Base-by-base conservation (phyloP, 2,797 vertebrate genomes). In the Neomorphus geoffroyi region DNA sequence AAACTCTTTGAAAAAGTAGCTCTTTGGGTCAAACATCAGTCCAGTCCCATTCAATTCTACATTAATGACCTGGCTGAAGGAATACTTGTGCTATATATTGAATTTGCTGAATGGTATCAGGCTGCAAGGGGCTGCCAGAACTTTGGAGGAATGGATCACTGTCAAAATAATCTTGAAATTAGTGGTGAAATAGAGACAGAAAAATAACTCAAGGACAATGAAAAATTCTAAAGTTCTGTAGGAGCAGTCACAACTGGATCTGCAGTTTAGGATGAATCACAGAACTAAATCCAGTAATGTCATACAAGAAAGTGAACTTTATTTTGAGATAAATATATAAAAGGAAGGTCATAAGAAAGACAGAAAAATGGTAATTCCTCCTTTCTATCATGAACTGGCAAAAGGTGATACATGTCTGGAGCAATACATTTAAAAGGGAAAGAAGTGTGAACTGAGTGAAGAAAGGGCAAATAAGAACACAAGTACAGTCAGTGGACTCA, bases 121-220 rank as follows among this genome's bases (percentile, higher is more conserved):
- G 39, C 81, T 81, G 33, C 80, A 93, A 91, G 26, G 32, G 14
- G 7, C 85, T 87, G 60, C 56, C 82, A 80, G 71, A 6, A 58
- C 39, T 82, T 60, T 70, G 75, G 90, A 92, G 51, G 43, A 87
- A 94, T 85, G 82, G 64, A 88, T 94, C 93, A 91, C 51, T 92
- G 93, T 91, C 92, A 94, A 88, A 85, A 85, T 77, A 78, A 61
- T 82, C 43, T 54, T 70, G 27, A 70, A 89, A 80, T 80, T 82
- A 82, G 39, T 85, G 43, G 24, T 85, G 72, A 89, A 87, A 91
- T 32, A 73, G 51, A 85, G 39, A 30, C 18, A 89, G n/a, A 65
- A 91, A 73, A 66, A 82, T 77, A 70, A 66, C 27, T 75, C 30
- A 85, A 82, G 70, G 79, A 58, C 10, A 4, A 17, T n/a, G 23